phyloP scores from a whole-genome alignment of 1,140 invertebrate genomes.

The Diplogasteroides magnus region DNA sequence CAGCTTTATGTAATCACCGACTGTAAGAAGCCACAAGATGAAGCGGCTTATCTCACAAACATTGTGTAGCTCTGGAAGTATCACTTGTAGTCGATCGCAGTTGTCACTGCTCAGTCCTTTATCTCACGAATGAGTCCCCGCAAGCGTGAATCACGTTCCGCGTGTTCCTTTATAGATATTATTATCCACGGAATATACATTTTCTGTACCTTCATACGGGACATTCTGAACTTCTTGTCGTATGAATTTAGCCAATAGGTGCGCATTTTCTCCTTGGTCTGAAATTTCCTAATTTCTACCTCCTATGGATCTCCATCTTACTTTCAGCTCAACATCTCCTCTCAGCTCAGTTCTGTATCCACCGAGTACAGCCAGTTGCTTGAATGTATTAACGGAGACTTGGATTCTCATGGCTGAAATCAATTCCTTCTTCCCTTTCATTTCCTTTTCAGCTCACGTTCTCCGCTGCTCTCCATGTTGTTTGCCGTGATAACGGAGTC shows the following conservation, averaged over 20 bases:
- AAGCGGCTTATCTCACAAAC: no score
- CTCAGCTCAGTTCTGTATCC: slow-evolving; percentile 25
- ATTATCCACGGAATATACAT: no score
- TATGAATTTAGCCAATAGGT: slow-evolving; percentile 19
- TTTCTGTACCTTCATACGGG: slow-evolving; percentile 5
- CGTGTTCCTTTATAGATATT: no score
- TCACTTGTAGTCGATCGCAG: no score
- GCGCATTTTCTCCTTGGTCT: background rate
- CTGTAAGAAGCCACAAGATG: no score
- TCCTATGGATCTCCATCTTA: slow-evolving; percentile 9
- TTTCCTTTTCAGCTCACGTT: slow-evolving; percentile 16
- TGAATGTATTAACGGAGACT: slow-evolving; percentile 19
- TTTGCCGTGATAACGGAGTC: slow-evolving; percentile 65
- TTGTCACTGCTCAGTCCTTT: no score
- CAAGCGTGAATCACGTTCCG: no score
- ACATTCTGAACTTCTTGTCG: slow-evolving; percentile 3
- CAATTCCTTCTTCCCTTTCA: background rate
- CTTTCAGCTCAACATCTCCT: slow-evolving; percentile 20
- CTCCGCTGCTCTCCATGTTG: slow-evolving; percentile 30
- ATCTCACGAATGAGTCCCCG: no score
- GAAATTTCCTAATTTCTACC: background rate
- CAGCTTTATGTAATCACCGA: no score
- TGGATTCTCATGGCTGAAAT: slow-evolving; percentile 29
- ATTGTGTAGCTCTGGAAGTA: no score
- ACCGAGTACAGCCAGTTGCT: slow-evolving; percentile 14